Percentiles rank a stretch among this genome's conserved stretches.
Evolutionary conservation across 2,888 invertebrate genomes (phyloP).

Genomic region (Brenthis hecate): DNA sequence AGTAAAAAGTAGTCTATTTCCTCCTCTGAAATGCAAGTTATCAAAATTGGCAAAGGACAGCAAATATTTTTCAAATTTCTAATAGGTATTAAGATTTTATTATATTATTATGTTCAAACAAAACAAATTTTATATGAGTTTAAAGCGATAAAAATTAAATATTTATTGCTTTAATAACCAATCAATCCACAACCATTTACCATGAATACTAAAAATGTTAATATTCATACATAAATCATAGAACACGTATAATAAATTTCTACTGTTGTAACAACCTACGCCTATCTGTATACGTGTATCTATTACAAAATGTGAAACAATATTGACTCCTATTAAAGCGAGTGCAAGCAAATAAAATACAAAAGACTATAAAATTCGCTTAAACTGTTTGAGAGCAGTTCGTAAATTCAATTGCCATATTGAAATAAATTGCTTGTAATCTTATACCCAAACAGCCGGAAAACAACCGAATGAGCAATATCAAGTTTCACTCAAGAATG

Average conservation of each 20-base stretch:
- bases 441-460: slow-evolving; percentile 80
- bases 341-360: slow-evolving; percentile 57
- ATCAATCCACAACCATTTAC: slow-evolving; percentile 16
- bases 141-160: slow-evolving; percentile 8
- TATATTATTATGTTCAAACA: neutral
- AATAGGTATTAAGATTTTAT: no score
- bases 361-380: slow-evolving; percentile 59
- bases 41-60: no score
- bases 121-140: neutral
- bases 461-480: slow-evolving; percentile 79
- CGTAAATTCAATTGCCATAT: slow-evolving; percentile 77
- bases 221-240: slow-evolving; percentile 4
- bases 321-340: slow-evolving; percentile 44
- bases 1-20: no score
- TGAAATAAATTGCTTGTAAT: slow-evolving; percentile 81
- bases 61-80: no score
- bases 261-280: slow-evolving; percentile 11
- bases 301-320: slow-evolving; percentile 40
- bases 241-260: slow-evolving; percentile 8
- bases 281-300: slow-evolving; percentile 15
- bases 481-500: slow-evolving; percentile 74
- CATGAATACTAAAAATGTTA: slow-evolving; percentile 9
- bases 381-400: slow-evolving; percentile 61
- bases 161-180: slow-evolving; percentile 6
- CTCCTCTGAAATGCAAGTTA: no score